phyloP scores from a whole-genome alignment of 2,797 vertebrate genomes.

The Sebastiscus tertius region DNA sequence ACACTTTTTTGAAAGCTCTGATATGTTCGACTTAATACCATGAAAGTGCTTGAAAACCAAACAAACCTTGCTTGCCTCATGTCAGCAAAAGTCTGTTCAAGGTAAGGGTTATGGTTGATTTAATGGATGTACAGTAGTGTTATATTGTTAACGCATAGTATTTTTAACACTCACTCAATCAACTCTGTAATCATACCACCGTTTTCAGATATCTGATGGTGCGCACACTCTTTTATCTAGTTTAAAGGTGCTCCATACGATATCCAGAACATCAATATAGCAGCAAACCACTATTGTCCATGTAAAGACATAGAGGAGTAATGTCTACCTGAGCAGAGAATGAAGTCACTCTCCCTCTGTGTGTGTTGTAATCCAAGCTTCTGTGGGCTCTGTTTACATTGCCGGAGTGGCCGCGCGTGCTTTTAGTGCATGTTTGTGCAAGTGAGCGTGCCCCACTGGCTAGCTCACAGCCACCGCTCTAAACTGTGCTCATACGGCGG shows the following conservation, averaged over 20 bases:
- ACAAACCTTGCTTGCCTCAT: background rate
- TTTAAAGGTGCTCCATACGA: no score
- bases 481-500: no score
- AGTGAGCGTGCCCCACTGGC: no score
- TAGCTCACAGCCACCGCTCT: accelerated
- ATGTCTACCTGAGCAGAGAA: no score
- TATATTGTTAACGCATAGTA: background rate
- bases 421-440: no score
- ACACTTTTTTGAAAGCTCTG: background rate
- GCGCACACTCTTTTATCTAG: background rate
- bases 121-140: background rate
- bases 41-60: background rate
- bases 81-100: background rate
- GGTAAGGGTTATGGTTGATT: background rate
- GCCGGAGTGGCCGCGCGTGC: no score
- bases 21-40: background rate
- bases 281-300: no score
- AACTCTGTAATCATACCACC: background rate
- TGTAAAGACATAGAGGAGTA: no score
- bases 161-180: background rate
- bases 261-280: no score
- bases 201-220: background rate
- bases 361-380: no score
- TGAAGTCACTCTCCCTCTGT: no score
- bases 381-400: no score